Percentiles rank a stretch among this genome's conserved stretches.
These are phyloP conservation scores for Microtus richardsoni DNA, from an alignment of 2,113 vertebrate species.

Conservation along the genomic window DNA sequence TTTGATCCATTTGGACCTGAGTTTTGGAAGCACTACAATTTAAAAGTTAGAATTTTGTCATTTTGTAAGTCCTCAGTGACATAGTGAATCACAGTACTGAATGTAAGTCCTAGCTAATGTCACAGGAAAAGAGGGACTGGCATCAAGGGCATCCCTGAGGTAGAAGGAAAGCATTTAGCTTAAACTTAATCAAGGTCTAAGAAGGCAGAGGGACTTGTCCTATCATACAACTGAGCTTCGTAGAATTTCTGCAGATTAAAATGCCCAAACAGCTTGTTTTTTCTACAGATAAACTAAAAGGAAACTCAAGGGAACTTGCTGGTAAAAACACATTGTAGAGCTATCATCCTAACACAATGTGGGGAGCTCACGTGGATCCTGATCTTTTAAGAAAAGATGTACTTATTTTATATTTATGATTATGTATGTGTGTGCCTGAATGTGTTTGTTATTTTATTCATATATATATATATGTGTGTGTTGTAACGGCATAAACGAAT, in stretches of 20 bases:
- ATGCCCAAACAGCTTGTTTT: neutral
- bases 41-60: neutral
- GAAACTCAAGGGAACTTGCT: neutral
- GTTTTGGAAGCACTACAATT: no score
- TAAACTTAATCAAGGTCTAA: neutral
- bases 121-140: neutral
- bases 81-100: neutral
- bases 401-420: neutral
- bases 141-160: neutral
- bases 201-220: neutral
- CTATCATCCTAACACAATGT: neutral
- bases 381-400: neutral
- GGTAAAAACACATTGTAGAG: neutral
- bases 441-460: neutral
- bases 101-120: neutral
- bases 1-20: no score
- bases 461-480: neutral
- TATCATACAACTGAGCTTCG: neutral
- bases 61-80: neutral
- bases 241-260: no score
- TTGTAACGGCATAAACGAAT: no score
- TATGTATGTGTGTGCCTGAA: neutral
- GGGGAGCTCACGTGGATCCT: neutral
- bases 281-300: neutral
- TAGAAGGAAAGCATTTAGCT: neutral